These are phyloP conservation scores for Natrix natrix DNA, from an alignment of 2,797 vertebrate species.

Conservation along the genomic window DNA sequence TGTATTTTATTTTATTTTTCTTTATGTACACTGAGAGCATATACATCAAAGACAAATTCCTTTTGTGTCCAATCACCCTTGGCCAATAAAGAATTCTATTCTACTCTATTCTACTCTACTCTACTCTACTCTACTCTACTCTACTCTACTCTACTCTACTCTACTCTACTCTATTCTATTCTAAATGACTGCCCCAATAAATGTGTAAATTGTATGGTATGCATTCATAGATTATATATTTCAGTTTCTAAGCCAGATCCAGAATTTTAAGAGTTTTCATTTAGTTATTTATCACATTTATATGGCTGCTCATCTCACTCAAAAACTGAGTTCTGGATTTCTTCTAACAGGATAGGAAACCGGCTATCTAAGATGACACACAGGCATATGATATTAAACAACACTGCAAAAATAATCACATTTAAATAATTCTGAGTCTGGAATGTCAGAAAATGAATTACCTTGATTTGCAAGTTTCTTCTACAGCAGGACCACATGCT, in stretches of 20 bases:
- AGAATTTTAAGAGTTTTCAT: background rate
- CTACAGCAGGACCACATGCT: slow-evolving; percentile 68
- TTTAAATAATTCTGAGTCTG: background rate
- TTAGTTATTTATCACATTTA: background rate
- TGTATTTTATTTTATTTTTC: no score
- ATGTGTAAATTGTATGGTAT: background rate
- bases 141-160: no score
- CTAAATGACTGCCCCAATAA: background rate
- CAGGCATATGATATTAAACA: background rate
- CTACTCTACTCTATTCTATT: no score
- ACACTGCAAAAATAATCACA: background rate
- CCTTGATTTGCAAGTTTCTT: slow-evolving; percentile 71
- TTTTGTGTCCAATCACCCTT: no score
- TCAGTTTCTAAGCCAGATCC: background rate
- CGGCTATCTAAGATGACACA: background rate
- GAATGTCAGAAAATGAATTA: slow-evolving; percentile 49
- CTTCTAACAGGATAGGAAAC: background rate
- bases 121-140: no score
- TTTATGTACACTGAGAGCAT: no score
- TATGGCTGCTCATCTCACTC: background rate
- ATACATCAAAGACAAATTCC: no score
- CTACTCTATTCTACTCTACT: no score
- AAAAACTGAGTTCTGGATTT: background rate
- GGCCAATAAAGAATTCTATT: no score
- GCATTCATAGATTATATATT: background rate